Evolutionary conservation across 2,113 vertebrate genomes (phyloP).

Genomic region (Lampris megalopsis): DNA sequence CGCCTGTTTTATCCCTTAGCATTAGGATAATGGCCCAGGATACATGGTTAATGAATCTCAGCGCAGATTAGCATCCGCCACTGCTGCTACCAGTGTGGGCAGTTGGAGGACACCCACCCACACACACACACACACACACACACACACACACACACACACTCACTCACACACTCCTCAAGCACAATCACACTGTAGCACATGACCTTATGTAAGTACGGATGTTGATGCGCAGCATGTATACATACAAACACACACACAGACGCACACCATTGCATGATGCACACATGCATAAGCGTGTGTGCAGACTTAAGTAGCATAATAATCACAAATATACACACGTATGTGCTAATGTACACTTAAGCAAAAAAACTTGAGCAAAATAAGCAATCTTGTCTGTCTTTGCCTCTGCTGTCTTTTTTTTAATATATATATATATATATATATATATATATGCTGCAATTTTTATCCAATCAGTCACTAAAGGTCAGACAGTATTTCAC

Average conservation of each 20-base stretch:
- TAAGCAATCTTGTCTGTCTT: no score
- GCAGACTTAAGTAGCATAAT: no score
- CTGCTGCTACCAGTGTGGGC: conserved; percentile 15
- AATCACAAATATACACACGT: no score
- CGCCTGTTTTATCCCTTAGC: conserved; percentile 72
- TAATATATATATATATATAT: no score
- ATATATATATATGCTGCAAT: no score
- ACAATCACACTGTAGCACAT: conserved; percentile 23
- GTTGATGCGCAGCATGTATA: no score
- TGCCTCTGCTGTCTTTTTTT: no score
- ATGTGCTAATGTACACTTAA: no score
- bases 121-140: neutral
- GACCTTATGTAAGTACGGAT: conserved; percentile 3
- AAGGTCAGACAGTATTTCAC: no score
- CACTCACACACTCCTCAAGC: conserved; percentile 16
- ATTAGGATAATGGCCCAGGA: conserved; percentile 78
- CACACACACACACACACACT: conserved; percentile 10
- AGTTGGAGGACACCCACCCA: neutral
- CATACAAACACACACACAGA: neutral
- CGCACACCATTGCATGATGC: neutral
- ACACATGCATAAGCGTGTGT: neutral
- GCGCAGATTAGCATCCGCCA: conserved; percentile 73
- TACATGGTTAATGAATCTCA: conserved; percentile 73
- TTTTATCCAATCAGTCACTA: no score
- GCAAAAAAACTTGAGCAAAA: no score